Evolutionary conservation across 2,113 vertebrate species (phyloP), one percentile per base, ranked within the genome.

Genomic region (Eira barbara): DNA sequence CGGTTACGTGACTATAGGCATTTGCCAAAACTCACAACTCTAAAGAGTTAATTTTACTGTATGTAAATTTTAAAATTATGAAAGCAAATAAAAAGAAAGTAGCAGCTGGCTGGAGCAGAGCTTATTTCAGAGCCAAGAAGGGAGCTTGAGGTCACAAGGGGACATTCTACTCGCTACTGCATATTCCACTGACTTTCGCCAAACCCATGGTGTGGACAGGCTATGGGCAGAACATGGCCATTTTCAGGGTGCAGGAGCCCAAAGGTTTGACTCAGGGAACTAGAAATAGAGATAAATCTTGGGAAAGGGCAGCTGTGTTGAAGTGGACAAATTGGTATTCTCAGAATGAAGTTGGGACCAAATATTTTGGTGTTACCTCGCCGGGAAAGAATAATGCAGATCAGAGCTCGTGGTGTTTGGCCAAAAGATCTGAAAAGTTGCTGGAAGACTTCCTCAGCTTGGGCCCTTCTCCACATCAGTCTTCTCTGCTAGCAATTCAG

Each of bases 41-140:
- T 71, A 94, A 95, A 69, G 27, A 95, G 42, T 69, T 61, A 83
- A 71, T 76, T 94, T 96, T 92, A 79, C 67, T 94, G 21, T 71
- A 88, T 45, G 3, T 34, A 91, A 95, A 91, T 81, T 89, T 74
- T 61, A 83, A 95, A 95, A 82, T 76, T 89, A 39, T 55, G 52
- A 95, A 86, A 92, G 14, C 8, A 18, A 69, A 59, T 49, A 82
- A 15, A 31, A 78, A 73, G 90, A 71, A 97, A 88, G 0, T 39
- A 95, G 34, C 39, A 96, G 3, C 25, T 95, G 78, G 49, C 84
- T 86, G 67, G 73, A 89, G 31, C 27, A 85, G 55, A 84, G 63
- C 20, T 96, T 84, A 61, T 92, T 90, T 90, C 80, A 82, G 86
- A 94, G 96, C 96, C 95, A 96, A 96, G 89, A 95, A 97, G 87